Conservation (phyloP, 1,140 invertebrate genomes). For the Cecropterus lyciades region DNA sequence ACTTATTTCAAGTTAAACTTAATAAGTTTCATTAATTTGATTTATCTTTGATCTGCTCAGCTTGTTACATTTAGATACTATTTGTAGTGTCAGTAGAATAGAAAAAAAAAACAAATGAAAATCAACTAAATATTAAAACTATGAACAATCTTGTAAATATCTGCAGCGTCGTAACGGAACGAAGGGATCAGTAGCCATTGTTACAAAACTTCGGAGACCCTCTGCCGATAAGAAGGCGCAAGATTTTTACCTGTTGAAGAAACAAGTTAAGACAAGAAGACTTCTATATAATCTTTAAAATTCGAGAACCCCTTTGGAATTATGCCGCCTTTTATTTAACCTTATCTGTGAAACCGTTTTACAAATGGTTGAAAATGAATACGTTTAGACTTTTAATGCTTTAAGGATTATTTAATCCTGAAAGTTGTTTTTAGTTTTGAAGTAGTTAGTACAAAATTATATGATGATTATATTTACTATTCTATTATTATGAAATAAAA, state of each 20-base stretch:
- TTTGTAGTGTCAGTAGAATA: too few species aligned
- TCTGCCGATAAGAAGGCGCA: constrained; percentile 46
- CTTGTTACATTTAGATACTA: not conserved
- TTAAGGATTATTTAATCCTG: not conserved
- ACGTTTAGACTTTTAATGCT: not conserved
- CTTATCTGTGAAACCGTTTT: constrained; percentile 2
- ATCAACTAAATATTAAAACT: not conserved
- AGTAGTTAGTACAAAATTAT: too few species aligned
- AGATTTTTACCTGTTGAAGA: constrained; percentile 53
- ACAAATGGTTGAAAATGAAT: not conserved
- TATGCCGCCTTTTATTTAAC: not conserved
- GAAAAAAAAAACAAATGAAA: not conserved
- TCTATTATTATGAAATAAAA: too few species aligned
- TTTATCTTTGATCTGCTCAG: not conserved
- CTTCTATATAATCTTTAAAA: constrained; percentile 31
- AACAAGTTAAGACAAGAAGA: constrained; percentile 53
- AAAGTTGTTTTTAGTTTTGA: not conserved
- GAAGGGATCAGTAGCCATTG: constrained; percentile 39
- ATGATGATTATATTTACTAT: too few species aligned
- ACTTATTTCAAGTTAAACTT: too few species aligned
- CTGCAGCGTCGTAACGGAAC: constrained; percentile 13
- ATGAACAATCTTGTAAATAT: not conserved
- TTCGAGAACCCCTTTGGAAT: not conserved
- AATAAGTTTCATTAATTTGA: too few species aligned
- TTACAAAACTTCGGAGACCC: constrained; percentile 43